Evolutionary conservation across 1,140 invertebrate species (phyloP), one percentile per base, ranked within the genome.

Genomic region (Tyrophagus putrescentiae): DNA sequence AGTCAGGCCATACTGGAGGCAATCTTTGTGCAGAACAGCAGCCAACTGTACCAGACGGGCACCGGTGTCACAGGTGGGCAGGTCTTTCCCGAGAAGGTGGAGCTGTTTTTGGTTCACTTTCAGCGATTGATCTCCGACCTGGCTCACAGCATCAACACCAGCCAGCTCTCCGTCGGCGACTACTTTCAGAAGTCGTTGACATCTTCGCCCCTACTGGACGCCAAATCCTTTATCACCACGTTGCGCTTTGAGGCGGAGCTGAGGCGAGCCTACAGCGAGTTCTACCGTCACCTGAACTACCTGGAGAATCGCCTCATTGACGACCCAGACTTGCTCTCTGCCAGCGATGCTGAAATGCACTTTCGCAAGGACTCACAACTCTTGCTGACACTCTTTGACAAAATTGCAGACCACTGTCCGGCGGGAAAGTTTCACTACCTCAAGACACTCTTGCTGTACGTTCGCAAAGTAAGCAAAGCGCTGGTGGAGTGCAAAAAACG

Each of bases 401-500:
- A 54, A 60, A 25, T 63, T 16, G 13, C 48, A 13, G 21, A 11
- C 0, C 11, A 25, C 34, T 63, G 60, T 63, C 45, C 62, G 9
- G 18, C n/a, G 13, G 36, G 50, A 16, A 63, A 63, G 41, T 60
- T 41, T 36, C 44, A 60, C 29, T 63, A 63, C 45, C 28, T 63
- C 9, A 52, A 54, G 34, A 41, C 62, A 61, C 39, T 63, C 5
- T 60, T 61, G 16, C 48, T 36, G 41, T 45, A 63, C 41, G 62
- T 63, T 32, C 13, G 48, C 16, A 59, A 56, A 63, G 62, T 60
- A 23, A 53, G 27, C 34, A 60, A 60, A 31, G 57, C 50, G 13
- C 48, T 63, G 33, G 23, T n/a, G n/a, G 62, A 63, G 41, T 62
- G 60, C n/a, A 29, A 25, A 45, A 60, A 63, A 60, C 44, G 62